A percentile compares a stretch with the other conserved stretches of the same genome.
Conservation (phyloP, 2,888 invertebrate genomes). For the Cacoxenus indagator region DNA sequence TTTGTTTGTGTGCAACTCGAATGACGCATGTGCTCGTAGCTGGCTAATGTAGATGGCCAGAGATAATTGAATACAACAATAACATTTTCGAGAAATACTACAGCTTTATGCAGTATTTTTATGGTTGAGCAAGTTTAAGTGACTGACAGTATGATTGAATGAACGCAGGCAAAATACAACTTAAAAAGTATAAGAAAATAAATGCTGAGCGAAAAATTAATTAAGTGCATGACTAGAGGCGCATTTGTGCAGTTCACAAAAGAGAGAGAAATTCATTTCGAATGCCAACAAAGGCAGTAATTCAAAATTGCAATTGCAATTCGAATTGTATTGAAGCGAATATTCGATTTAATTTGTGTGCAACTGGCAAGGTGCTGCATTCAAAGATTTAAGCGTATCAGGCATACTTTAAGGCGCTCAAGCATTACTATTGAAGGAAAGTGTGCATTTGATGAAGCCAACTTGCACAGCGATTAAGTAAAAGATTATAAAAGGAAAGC, state of each 20-base stretch:
- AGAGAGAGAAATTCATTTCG: not conserved
- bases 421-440: too few relatives aligned
- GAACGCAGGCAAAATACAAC: not conserved
- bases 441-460: too few relatives aligned
- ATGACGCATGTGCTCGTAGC: not conserved
- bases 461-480: too few relatives aligned
- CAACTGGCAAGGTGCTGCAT: too few relatives aligned
- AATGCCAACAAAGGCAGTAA: not conserved
- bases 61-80: slow-evolving; percentile 29
- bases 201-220: not conserved
- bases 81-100: slow-evolving; percentile 24
- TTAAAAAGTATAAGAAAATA: not conserved
- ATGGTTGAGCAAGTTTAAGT: slow-evolving; percentile 1
- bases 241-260: not conserved
- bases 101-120: slow-evolving; percentile 2
- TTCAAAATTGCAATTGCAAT: not conserved
- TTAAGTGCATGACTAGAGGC: not conserved
- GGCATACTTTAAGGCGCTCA: too few relatives aligned
- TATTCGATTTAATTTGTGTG: too few relatives aligned
- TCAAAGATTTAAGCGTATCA: too few relatives aligned
- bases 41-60: not conserved
- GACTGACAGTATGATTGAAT: not conserved
- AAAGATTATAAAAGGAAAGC: too few relatives aligned
- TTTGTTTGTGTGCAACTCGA: not conserved
- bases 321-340: too few relatives aligned